Percentiles rank a stretch among this genome's conserved stretches.
Evolutionary conservation across 2,797 vertebrate genomes (phyloP).

Genomic region (Malurus leucopterus): DNA sequence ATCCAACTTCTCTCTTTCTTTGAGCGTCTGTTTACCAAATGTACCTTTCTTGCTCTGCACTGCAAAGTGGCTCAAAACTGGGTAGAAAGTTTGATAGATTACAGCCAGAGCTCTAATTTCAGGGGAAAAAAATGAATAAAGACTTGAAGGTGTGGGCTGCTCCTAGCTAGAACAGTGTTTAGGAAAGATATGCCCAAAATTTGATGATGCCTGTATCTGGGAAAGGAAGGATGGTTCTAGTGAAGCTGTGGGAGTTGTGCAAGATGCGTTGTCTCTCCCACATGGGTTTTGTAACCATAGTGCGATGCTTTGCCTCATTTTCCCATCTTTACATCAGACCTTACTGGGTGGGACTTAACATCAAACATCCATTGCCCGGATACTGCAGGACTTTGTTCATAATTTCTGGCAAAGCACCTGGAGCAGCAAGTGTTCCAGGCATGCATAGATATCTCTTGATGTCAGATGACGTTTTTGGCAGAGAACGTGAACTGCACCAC

Average conservation of each 20-base stretch:
- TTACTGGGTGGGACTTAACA: neutral
- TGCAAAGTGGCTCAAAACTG: neutral
- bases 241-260: neutral
- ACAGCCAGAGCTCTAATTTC: neutral
- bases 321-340: neutral
- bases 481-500: neutral
- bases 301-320: neutral
- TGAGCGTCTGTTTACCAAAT: constrained; percentile 4
- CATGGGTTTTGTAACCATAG: neutral
- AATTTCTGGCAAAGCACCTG: neutral
- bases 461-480: neutral
- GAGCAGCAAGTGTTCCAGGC: neutral
- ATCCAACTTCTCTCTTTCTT: neutral
- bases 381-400: neutral
- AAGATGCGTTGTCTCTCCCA: neutral
- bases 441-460: neutral
- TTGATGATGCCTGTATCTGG: neutral
- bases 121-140: neutral
- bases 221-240: neutral
- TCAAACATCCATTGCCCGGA: neutral
- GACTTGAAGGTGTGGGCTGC: neutral
- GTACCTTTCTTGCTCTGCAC: neutral
- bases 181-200: neutral
- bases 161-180: neutral
- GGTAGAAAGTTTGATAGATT: neutral